Evolutionary conservation across 2,888 invertebrate species (phyloP), one percentile per base, ranked within the genome.

Genomic region (Himalopsyche anomala): DNA sequence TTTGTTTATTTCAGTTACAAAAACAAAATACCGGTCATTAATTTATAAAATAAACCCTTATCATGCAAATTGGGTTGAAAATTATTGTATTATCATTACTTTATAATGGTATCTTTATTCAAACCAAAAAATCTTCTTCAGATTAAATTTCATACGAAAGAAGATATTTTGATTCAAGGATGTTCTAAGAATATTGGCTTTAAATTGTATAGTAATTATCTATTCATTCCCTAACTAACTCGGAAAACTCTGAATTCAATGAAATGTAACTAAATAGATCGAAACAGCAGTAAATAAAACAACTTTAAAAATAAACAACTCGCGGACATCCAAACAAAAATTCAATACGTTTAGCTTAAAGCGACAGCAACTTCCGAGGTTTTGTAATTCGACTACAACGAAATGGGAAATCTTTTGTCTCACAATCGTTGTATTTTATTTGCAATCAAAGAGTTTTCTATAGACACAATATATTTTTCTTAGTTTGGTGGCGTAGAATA

Each of bases 381-480:
- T 62, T 62, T 62, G 62, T 62, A 62, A 62, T 62, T 19, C 62
- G 62, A 5, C 62, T n/a, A 62, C 62, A 62, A 19, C 62, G 62
- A 62, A 62, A 19, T 62, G 19, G 62, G 28, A 28, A 62, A 62
- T 62, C 62, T 62, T 62, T 62, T 62, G 19, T 62, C 28, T 62
- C 19, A 62, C 8, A 62, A 28, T 62, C 56, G 17, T n/a, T 9
- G 56, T 56, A 56, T 56, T 56, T 62, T 62, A 62, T 62, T 62
- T 62, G 62, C 62, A 62, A 62, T 62, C 62, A 62, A 62, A 62
- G 28, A n/a, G 19, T 62, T 62, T 62, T 28, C n/a, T 28, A 28
- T 9, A 62, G 62, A 19, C 62, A 62, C 62, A 62, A 62, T 28
- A 62, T 62, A 62, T 62, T 62, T 62, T 62, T 62, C 62, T 19